Base-by-base conservation (phyloP, 2,113 vertebrate genomes). In the Sapayoa aenigma region DNA sequence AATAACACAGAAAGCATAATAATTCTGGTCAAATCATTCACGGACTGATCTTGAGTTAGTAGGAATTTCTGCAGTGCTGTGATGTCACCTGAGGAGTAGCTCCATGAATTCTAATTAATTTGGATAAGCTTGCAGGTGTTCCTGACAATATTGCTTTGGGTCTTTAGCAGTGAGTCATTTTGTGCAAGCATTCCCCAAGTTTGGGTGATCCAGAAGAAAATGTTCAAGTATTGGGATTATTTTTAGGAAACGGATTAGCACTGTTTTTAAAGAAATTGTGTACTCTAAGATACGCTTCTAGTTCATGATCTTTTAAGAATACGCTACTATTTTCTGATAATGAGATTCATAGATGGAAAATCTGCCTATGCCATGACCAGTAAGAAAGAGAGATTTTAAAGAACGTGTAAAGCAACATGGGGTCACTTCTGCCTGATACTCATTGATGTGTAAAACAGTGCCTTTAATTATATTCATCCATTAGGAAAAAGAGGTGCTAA, bases 21-120 rank as follows among this genome's bases (percentile, higher is more conserved):
- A 83, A 72, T 55, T 84, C 30, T 82, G 20, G 27, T 33, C 31
- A 56, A 93, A 42, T 42, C 4, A 16, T 33, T 88, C 10, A 23
- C 12, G 31, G 35, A 10, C 28, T 46, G 15, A 50, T 77, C 28
- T 42, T 19, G 42, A 35, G 53, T 35, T 50, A 14, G 31, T 20
- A 67, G 50, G n/a, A 42, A 25, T 46, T 49, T 0, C 0, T 46
- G n/a, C 31, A 25, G 12, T 65, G 37, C 68, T 86, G 28, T 46
- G 12, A 5, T 55, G 14, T 41, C 58, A 60, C 30, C 42, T 31
- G 18, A 85, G 49, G 6, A 62, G 28, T n/a, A 82, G 47, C 37
- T 20, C 27, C 28, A 23, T 56, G 28, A 33, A 12, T 39, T 30
- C 68, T 42, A 69, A 24, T 7, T 76, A 27, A 12, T 14, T 46